phyloP scores from a whole-genome alignment of 2,888 invertebrate species.

The Lasioglossum lativentre region DNA sequence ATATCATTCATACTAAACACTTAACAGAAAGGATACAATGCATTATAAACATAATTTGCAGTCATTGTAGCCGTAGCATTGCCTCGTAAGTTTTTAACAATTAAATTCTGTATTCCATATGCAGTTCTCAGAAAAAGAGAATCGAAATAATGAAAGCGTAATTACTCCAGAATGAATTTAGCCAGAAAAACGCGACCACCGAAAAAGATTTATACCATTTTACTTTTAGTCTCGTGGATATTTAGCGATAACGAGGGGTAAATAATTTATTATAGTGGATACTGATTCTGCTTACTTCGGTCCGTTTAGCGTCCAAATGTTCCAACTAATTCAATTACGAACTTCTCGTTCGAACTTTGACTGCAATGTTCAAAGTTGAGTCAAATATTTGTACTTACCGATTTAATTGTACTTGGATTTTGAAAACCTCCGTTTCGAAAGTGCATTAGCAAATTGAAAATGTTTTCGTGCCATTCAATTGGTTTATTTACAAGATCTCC shows the following conservation, averaged over 20 bases:
- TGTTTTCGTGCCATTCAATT: background rate
- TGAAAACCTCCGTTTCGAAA: background rate
- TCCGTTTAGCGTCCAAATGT: background rate
- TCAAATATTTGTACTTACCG: background rate
- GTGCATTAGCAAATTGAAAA: background rate
- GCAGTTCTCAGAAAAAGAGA: background rate
- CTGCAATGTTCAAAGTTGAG: background rate
- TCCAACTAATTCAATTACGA: background rate
- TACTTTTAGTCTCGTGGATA: background rate
- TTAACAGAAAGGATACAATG: background rate
- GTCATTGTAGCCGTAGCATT: background rate
- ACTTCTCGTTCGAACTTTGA: background rate
- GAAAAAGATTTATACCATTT: background rate
- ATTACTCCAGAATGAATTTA: background rate
- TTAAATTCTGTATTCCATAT: background rate
- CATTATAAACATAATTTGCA: background rate
- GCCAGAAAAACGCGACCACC: background rate
- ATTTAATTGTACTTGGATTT: background rate
- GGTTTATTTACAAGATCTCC: no score
- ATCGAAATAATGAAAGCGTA: constrained; percentile 10
- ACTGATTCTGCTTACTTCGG: background rate
- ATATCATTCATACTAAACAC: no score
- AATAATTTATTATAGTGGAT: no score
- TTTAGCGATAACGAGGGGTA: background rate
- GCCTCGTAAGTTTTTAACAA: background rate